phyloP scores from a whole-genome alignment of 1,140 invertebrate genomes.

The Whitmania pigra region DNA sequence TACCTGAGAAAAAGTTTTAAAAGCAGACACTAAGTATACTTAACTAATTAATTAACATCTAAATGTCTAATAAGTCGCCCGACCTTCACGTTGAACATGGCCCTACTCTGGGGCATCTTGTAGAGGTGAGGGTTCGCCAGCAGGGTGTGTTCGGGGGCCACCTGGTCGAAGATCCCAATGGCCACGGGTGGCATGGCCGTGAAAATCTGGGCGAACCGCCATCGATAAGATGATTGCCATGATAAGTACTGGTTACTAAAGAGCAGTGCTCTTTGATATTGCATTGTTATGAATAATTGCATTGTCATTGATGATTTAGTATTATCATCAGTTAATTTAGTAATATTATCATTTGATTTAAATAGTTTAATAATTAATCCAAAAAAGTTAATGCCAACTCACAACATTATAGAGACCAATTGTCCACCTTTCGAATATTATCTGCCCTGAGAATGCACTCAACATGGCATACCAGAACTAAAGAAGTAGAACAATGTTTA shows the following conservation, averaged over 20 bases:
- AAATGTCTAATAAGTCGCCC: background rate
- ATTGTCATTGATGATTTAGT: background rate
- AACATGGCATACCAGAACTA: conserved; percentile 91
- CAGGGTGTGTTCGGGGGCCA: conserved; percentile 81
- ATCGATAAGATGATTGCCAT: background rate
- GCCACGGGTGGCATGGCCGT: conserved; percentile 87
- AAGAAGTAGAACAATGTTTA: background rate
- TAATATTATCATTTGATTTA: background rate
- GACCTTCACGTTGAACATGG: conserved; percentile 59
- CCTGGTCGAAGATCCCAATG: conserved; percentile 88
- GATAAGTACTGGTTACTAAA: too few relatives aligned
- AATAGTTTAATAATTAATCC: conserved; percentile 30
- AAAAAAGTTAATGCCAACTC: conserved; percentile 25
- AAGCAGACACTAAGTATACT: background rate
- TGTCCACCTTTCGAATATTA: conserved; percentile 94
- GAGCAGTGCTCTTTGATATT: background rate
- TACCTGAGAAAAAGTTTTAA: conserved; percentile 45
- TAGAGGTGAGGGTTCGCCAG: conserved; percentile 81
- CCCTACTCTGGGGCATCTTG: conserved; percentile 67
- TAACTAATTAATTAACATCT: background rate
- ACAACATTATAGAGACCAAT: conserved; percentile 92
- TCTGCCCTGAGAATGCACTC: conserved; percentile 94
- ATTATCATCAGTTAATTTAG: background rate
- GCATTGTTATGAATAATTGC: background rate
- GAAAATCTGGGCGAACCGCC: conserved; percentile 62